Evolutionary conservation across 1,140 invertebrate genomes (phyloP).

Genomic region (Aradophagus sp.): DNA sequence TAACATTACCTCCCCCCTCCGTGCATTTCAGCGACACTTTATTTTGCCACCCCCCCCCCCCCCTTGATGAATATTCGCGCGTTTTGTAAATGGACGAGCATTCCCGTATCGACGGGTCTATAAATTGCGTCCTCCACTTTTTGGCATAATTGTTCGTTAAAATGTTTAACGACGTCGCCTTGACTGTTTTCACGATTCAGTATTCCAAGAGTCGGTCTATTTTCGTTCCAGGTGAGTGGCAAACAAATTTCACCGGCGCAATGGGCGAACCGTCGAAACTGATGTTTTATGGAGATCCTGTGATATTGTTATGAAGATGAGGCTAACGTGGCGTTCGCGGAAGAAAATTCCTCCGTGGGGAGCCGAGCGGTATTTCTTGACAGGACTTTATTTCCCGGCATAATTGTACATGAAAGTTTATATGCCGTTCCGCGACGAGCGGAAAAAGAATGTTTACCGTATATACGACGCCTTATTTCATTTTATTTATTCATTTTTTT

Average conservation of each 20-base stretch:
- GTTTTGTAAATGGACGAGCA: too few relatives aligned
- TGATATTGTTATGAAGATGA: constrained; percentile 50
- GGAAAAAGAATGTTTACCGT: too few relatives aligned
- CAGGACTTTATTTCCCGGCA: constrained; percentile 30
- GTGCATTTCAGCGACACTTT: too few relatives aligned
- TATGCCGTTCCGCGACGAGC: constrained; percentile 7
- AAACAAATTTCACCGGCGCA: constrained; percentile 19
- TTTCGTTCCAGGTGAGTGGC: constrained; percentile 39
- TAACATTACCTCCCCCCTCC: too few relatives aligned
- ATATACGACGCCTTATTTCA: too few relatives aligned
- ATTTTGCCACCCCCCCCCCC: too few relatives aligned
- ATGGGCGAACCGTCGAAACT: constrained; percentile 25
- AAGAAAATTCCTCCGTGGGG: constrained; percentile 38
- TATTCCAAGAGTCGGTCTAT: constrained; percentile 11
- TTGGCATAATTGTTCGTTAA: not conserved
- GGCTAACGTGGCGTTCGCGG: constrained; percentile 22
- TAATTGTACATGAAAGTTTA: constrained; percentile 32
- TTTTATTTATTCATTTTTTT: too few relatives aligned
- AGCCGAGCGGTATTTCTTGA: constrained; percentile 11
- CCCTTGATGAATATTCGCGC: too few relatives aligned
- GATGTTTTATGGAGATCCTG: constrained; percentile 47
- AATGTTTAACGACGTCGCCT: not conserved
- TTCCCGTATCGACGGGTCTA: too few relatives aligned
- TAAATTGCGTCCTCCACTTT: too few relatives aligned
- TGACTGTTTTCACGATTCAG: too few relatives aligned